Evolutionary conservation across 2,797 vertebrate species (phyloP).

Genomic region (Ctenochaetus hawaiiensis): DNA sequence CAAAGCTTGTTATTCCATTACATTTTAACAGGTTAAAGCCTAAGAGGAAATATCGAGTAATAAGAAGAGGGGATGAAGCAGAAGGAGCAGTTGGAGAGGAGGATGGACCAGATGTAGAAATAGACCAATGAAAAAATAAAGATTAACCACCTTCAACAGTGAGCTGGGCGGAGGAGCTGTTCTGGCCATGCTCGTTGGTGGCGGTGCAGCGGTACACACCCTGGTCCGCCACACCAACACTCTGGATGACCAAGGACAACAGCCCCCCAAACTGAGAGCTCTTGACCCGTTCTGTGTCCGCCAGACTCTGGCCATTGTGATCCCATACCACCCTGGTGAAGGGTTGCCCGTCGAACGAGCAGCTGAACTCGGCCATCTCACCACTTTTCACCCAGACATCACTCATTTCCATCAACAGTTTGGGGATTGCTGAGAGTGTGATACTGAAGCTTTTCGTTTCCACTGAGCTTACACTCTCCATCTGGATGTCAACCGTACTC

Average conservation of each 20-base stretch:
- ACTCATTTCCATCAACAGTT: constrained; percentile 86
- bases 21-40: constrained; percentile 72
- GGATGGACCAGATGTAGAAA: constrained; percentile 69
- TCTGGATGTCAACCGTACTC: constrained; percentile 69
- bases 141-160: constrained; percentile 92
- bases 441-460: constrained; percentile 57
- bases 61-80: constrained; percentile 49
- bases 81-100: constrained; percentile 66
- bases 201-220: constrained; percentile 89
- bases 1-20: constrained; percentile 74
- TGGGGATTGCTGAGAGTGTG: constrained; percentile 71
- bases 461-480: constrained; percentile 66
- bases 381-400: constrained; percentile 86
- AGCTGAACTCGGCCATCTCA: constrained; percentile 88
- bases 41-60: constrained; percentile 63
- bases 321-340: constrained; percentile 86
- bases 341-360: constrained; percentile 87
- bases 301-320: constrained; percentile 84
- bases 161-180: constrained; percentile 89
- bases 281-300: constrained; percentile 84
- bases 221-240: constrained; percentile 87
- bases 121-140: constrained; percentile 62
- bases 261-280: constrained; percentile 83
- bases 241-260: constrained; percentile 86
- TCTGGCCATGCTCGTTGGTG: constrained; percentile 85